phyloP scores from a whole-genome alignment of 2,113 vertebrate species.

The Monopterus albus region DNA sequence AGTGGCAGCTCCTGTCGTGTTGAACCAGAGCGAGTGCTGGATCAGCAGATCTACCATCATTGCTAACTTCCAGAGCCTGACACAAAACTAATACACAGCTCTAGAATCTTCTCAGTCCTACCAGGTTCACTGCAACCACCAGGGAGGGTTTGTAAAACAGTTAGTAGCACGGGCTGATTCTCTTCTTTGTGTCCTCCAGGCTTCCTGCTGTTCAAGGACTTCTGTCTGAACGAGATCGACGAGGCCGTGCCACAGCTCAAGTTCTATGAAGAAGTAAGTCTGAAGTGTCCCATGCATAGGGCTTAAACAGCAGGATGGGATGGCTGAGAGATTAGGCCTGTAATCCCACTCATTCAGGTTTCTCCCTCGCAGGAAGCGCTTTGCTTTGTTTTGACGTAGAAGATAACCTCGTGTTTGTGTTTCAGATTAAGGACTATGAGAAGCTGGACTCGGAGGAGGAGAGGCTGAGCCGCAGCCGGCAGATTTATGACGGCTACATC shows the following conservation, averaged over 20 bases:
- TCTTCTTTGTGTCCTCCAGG: slow-evolving; percentile 78
- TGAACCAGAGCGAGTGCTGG: too few relatives aligned
- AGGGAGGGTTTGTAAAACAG: too few relatives aligned
- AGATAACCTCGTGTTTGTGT: slow-evolving; percentile 2
- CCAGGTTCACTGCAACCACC: too few relatives aligned
- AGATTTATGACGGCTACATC: slow-evolving; percentile 95
- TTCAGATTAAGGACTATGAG: slow-evolving; percentile 88
- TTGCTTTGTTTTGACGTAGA: neutral
- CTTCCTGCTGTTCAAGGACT: slow-evolving; percentile 97
- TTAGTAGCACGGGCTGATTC: neutral
- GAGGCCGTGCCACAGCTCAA: slow-evolving; percentile 97
- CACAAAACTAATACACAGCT: too few relatives aligned
- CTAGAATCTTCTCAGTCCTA: too few relatives aligned
- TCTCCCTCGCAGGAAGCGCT: slow-evolving; percentile 15
- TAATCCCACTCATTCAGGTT: slow-evolving; percentile 60
- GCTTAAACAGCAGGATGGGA: slow-evolving; percentile 43
- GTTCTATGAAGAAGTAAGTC: slow-evolving; percentile 96
- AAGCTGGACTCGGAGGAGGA: slow-evolving; percentile 95
- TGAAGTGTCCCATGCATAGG: neutral
- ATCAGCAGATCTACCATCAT: too few relatives aligned
- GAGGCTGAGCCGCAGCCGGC: slow-evolving; percentile 88
- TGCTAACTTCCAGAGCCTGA: too few relatives aligned
- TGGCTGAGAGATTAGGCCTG: slow-evolving; percentile 28
- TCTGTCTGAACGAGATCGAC: slow-evolving; percentile 94
- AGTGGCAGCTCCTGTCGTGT: too few relatives aligned